Conservation (phyloP, 2,797 vertebrate genomes). For the Lerista edwardsae region DNA sequence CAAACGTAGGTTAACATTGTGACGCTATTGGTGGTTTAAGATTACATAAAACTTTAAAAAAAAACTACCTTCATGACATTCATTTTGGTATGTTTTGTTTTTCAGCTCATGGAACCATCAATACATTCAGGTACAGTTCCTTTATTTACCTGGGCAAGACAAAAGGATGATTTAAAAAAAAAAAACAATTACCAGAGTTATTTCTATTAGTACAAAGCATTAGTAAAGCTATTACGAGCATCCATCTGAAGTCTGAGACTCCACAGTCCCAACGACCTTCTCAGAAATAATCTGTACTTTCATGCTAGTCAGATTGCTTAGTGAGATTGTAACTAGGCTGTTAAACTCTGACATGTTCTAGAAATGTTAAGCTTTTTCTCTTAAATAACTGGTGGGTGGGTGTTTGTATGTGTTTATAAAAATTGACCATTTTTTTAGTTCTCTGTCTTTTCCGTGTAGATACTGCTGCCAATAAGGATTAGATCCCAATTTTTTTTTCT, state of each 20-base stretch:
- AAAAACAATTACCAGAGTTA: neutral
- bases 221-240: neutral
- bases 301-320: no score
- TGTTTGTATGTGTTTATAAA: no score
- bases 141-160: conserved; percentile 30
- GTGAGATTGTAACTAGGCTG: no score
- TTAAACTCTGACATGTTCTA: no score
- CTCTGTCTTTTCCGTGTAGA: no score
- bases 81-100: conserved; percentile 28
- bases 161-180: neutral
- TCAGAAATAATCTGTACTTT: neutral
- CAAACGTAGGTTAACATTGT: conserved; percentile 69
- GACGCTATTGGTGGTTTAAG: neutral
- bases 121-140: conserved; percentile 83
- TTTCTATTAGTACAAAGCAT: neutral
- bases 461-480: neutral
- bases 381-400: no score
- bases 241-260: no score
- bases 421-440: no score
- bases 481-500: neutral
- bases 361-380: no score
- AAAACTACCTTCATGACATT: neutral
- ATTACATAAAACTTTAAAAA: no score
- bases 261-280: neutral
- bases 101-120: conserved; percentile 85